phyloP scores from a whole-genome alignment of 2,113 vertebrate genomes.

The Tenrec ecaudatus region DNA sequence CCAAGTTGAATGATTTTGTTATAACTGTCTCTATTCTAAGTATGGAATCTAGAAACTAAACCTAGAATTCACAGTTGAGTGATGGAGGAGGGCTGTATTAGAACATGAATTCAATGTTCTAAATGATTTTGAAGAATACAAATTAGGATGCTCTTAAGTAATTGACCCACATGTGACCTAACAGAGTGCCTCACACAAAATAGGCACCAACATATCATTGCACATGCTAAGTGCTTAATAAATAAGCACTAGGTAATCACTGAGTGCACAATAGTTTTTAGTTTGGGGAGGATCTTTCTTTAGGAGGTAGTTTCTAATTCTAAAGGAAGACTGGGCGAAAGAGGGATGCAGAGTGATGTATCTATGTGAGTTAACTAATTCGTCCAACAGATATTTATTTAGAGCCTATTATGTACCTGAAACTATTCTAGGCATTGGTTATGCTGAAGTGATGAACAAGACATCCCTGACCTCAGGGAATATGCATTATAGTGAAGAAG shows the following conservation, averaged over 20 bases:
- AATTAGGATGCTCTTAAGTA: neutral
- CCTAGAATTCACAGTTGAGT: neutral
- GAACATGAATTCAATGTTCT: neutral
- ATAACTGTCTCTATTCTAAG: too few species aligned
- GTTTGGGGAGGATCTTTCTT: neutral
- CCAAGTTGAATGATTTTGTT: neutral
- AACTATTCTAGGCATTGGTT: neutral
- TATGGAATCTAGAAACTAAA: too few species aligned
- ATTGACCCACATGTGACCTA: neutral
- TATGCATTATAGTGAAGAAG: neutral
- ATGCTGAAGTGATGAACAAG: neutral
- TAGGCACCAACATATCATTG: neutral
- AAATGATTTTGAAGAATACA: neutral
- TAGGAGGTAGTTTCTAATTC: neutral
- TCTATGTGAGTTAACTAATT: neutral
- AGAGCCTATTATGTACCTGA: neutral
- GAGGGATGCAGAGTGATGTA: neutral
- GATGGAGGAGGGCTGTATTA: neutral
- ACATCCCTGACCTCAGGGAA: neutral
- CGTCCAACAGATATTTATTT: neutral
- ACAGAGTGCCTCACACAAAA: neutral
- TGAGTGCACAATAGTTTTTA: neutral
- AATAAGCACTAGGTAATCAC: neutral
- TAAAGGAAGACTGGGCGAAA: slow-evolving; percentile 5
- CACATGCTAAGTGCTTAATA: neutral